These are phyloP conservation scores for Osmerus eperlanus DNA, from an alignment of 2,113 vertebrate genomes.

Conservation along the genomic window DNA sequence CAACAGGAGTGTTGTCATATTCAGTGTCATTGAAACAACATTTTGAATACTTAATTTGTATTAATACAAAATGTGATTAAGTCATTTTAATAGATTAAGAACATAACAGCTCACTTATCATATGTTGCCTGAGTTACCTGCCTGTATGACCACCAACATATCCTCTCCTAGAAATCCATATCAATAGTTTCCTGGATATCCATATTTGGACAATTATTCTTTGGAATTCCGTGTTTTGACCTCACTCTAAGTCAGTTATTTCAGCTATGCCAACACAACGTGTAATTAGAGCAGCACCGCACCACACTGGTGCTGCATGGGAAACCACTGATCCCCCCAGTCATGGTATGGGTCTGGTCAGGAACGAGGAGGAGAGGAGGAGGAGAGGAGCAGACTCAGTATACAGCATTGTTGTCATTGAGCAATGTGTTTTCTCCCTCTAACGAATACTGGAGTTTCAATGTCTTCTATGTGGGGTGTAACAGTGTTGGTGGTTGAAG, in stretches of 20 bases:
- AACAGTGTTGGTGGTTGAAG: too few species aligned
- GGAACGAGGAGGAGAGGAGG: constrained; percentile 38
- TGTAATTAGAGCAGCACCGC: constrained; percentile 66
- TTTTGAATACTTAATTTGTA: too few species aligned
- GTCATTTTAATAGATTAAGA: too few species aligned
- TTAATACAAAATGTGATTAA: too few species aligned
- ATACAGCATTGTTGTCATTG: neutral
- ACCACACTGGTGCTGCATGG: constrained; percentile 37
- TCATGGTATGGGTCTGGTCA: constrained; percentile 26
- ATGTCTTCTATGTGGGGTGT: too few species aligned
- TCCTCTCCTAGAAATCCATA: constrained; percentile 18
- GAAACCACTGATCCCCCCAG: constrained; percentile 50
- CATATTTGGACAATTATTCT: constrained; percentile 58
- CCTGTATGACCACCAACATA: too few species aligned
- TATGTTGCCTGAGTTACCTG: too few species aligned
- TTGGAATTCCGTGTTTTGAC: constrained; percentile 61
- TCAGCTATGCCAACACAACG: constrained; percentile 40
- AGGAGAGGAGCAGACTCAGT: constrained; percentile 23
- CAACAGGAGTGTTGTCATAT: too few species aligned
- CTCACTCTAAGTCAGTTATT: constrained; percentile 44
- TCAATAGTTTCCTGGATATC: constrained; percentile 57
- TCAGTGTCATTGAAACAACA: too few species aligned
- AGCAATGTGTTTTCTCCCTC: neutral
- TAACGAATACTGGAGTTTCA: too few species aligned
- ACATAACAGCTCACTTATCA: too few species aligned